These are phyloP conservation scores for Molossus molossus DNA, from an alignment of 2,797 vertebrate genomes.

Conservation along the genomic window DNA sequence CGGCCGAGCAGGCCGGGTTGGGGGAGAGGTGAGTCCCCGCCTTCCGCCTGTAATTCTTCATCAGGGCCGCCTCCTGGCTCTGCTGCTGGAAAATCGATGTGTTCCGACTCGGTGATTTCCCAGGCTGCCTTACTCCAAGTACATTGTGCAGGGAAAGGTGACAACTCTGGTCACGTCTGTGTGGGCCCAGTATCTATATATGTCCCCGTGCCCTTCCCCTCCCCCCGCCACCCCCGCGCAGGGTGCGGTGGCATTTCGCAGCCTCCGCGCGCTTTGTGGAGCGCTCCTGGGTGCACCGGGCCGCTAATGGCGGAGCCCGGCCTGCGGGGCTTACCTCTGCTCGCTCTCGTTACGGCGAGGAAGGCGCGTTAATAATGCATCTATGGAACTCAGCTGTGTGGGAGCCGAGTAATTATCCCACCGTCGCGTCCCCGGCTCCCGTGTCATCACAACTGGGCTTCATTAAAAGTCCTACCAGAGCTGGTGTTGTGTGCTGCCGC, in stretches of 20 bases:
- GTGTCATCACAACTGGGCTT: conserved; percentile 99
- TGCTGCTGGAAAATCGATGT: conserved; percentile 94
- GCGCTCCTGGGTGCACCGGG: conserved; percentile 96
- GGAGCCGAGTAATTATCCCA: conserved; percentile 99
- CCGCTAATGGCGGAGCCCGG: conserved; percentile 97
- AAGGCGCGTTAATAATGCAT: conserved; percentile 97
- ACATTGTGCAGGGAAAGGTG: conserved; percentile 92
- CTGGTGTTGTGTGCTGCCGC: conserved; percentile 92
- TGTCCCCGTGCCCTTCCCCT: conserved; percentile 8
- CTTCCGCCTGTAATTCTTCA: conserved; percentile 92
- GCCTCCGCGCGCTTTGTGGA: conserved; percentile 93
- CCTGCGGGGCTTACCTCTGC: conserved; percentile 94
- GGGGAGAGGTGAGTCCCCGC: conserved; percentile 90
- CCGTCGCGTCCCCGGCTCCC: conserved; percentile 95
- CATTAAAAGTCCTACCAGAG: conserved; percentile 96
- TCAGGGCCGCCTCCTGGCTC: conserved; percentile 90
- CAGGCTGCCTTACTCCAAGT: conserved; percentile 92
- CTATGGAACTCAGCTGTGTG: conserved; percentile 99
- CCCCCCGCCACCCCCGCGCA: conserved; percentile 70
- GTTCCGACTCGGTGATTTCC: conserved; percentile 97
- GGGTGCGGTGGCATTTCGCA: conserved; percentile 94
- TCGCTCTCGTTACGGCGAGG: conserved; percentile 96
- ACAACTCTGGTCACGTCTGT: conserved; percentile 93
- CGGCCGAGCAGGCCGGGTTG: conserved; percentile 70
- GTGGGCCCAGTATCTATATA: conserved; percentile 88